Base-by-base conservation (phyloP, 2,888 invertebrate species). In the Sarcophaga subvicina region DNA sequence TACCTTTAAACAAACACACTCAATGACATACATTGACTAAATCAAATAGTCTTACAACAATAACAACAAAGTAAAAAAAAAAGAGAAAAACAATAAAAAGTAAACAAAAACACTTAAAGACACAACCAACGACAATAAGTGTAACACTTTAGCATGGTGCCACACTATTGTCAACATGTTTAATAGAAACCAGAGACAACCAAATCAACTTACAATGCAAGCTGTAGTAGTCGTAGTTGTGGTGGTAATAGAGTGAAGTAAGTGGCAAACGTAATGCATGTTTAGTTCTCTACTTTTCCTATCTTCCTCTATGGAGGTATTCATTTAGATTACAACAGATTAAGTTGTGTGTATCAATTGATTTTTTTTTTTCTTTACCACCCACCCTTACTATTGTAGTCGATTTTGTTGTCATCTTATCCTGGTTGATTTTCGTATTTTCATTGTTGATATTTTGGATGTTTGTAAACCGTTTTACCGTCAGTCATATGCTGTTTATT, bases 101-200 rank as follows among this genome's bases (percentile, higher is more conserved):
- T 54, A 54, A 54, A 54, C 54, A 54, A 54, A 54, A 14, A 12
- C 54, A 14, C 5, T 54, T 17, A 67, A 67, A 66, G 12, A 67
- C 54, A 54, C 47, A 70, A 62, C 47, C 47, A 70, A 62, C 47
- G 59, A 63, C 17, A 20, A 72, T 11, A 72, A 71, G 63, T 70
- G 37, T 37, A 37, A 10, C 37, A 25, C 69, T 72, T 54, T 54
- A 71, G 54, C 76, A 76, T 82, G 76, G 80, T 69, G 72, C 80
- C 82, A 83, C 17, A 14, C 45, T 77, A 76, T 72, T 86, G 86
- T 86, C 80, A 80, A 86, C 82, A 80, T 72, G 67, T 80, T 79
- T 27, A 20, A 63, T 12, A 49, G 76, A 82, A 22, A 59, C 37
- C 37, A 37, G 66, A 73, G 45, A 73, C 67, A 67, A 60, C 59